A percentile compares a stretch with the other conserved stretches of the same genome.
Conservation (phyloP, 2,797 vertebrate species). For the Microctenopoma steveboyesi region DNA sequence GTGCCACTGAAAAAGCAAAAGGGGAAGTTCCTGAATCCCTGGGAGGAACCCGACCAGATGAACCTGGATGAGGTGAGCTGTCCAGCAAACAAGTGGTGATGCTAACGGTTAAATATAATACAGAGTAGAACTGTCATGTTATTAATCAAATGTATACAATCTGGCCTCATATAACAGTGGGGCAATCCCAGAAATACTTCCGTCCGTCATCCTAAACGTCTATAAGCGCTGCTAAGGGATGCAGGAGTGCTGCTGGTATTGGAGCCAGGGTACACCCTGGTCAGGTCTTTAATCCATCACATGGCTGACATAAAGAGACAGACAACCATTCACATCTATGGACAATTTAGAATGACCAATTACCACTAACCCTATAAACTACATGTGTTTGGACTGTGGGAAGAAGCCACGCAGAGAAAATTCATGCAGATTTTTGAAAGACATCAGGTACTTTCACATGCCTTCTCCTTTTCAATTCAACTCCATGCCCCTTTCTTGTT, state of each 20-base stretch:
- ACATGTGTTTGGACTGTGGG: no score
- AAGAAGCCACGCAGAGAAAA: no score
- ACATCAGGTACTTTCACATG: neutral
- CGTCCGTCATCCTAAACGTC: neutral
- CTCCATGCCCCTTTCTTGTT: slow-evolving; percentile 39
- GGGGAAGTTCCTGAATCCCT: slow-evolving; percentile 94
- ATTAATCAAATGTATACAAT: slow-evolving; percentile 27
- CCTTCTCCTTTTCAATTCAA: slow-evolving; percentile 52
- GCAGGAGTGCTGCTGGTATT: no score
- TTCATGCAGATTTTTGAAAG: no score
- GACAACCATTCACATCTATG: no score
- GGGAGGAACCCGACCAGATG: slow-evolving; percentile 97
- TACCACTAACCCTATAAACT: no score
- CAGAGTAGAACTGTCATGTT: slow-evolving; percentile 1
- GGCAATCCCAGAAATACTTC: slow-evolving; percentile 42
- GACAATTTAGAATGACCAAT: no score
- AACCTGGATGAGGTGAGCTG: slow-evolving; percentile 94
- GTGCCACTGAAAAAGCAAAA: slow-evolving; percentile 95
- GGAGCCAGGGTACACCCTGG: no score
- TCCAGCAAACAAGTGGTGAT: neutral
- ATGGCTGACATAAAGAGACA: no score
- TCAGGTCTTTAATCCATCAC: no score
- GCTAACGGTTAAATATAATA: neutral
- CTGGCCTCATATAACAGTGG: slow-evolving; percentile 5
- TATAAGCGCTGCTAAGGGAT: no score